phyloP scores from a whole-genome alignment of 2,113 vertebrate species.

The Trematomus loennbergii region DNA sequence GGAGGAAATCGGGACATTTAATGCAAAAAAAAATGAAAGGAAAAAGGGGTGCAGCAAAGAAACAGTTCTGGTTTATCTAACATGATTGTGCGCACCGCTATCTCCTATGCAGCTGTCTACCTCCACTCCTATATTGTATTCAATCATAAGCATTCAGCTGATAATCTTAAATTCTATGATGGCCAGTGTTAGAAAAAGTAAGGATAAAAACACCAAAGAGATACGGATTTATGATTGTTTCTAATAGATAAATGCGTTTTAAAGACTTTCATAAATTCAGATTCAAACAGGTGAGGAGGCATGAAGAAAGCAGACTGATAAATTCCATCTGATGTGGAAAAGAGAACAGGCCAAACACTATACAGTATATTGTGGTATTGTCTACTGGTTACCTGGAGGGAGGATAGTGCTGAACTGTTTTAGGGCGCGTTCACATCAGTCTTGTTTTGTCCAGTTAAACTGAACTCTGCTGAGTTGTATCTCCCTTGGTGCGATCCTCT shows the following conservation, averaged over 20 bases:
- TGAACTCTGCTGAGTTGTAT: too few relatives aligned
- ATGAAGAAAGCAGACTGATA: neutral
- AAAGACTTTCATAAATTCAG: neutral
- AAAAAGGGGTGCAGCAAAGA: neutral
- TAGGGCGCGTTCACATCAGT: too few relatives aligned
- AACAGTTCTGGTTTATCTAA: slow-evolving; percentile 35
- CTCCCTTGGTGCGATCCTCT: too few relatives aligned
- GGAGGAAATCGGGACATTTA: slow-evolving; percentile 11
- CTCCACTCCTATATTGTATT: neutral
- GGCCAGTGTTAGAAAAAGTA: too few relatives aligned
- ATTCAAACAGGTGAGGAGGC: neutral
- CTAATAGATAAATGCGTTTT: neutral
- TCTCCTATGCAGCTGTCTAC: neutral
- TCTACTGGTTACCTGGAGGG: neutral
- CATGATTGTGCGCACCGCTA: neutral
- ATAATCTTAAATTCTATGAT: neutral
- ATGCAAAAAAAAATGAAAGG: slow-evolving; percentile 6
- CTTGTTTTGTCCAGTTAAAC: too few relatives aligned
- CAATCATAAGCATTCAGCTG: neutral
- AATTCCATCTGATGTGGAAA: neutral
- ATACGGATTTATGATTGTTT: neutral
- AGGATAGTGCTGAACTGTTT: neutral
- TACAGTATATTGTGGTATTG: too few relatives aligned
- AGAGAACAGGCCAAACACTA: neutral
- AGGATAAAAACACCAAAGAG: neutral